phyloP scores from a whole-genome alignment of 2,888 invertebrate genomes.

The Drosophila kuntzei region DNA sequence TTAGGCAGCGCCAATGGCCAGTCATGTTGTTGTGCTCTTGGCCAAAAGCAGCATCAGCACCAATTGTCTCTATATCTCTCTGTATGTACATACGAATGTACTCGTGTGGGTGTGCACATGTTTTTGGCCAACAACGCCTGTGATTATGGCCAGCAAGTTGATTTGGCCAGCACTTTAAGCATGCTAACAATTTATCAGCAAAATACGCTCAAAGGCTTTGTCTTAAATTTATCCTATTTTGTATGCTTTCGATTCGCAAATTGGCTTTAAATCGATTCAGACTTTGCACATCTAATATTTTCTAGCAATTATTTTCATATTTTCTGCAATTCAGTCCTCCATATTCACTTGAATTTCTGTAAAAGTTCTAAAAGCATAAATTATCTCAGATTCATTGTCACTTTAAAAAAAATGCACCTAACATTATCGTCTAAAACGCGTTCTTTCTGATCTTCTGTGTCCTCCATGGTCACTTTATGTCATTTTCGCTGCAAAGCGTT shows the following conservation, averaged over 20 bases:
- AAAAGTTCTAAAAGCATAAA: neutral
- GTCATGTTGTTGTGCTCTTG: slow-evolving; percentile 36
- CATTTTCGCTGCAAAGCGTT: no score
- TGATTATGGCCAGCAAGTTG: slow-evolving; percentile 47
- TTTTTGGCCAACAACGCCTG: slow-evolving; percentile 46
- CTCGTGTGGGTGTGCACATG: slow-evolving; percentile 27
- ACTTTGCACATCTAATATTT: no score
- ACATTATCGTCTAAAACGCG: no score
- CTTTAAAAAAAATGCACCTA: no score
- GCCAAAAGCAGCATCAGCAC: slow-evolving; percentile 14
- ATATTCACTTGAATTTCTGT: neutral
- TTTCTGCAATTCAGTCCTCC: neutral
- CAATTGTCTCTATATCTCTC: slow-evolving; percentile 19
- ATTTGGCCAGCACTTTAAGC: slow-evolving; percentile 36
- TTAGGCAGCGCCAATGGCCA: slow-evolving; percentile 18
- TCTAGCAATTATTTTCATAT: neutral
- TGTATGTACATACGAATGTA: neutral
- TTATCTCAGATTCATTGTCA: neutral
- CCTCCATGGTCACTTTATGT: no score
- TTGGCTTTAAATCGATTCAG: neutral
- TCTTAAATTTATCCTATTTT: slow-evolving; percentile 7
- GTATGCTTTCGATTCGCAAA: neutral
- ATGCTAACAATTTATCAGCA: slow-evolving; percentile 7
- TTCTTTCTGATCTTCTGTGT: no score
- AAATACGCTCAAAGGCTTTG: slow-evolving; percentile 11